Base-by-base conservation (phyloP, 2,888 invertebrate genomes). In the Diaprepes abbreviatus region DNA sequence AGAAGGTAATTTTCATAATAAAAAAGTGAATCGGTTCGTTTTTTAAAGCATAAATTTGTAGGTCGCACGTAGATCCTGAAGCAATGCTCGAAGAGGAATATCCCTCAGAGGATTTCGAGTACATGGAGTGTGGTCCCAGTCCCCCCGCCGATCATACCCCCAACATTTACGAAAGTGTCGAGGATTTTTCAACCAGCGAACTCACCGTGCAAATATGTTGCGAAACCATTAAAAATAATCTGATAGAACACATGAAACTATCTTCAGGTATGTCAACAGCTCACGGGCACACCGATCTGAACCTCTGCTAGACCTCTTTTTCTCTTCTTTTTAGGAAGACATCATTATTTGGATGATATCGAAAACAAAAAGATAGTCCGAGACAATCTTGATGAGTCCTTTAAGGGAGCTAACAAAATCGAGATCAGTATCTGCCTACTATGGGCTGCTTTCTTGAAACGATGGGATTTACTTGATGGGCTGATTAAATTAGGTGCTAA, bases 111-210 rank as follows among this genome's bases (percentile, higher is more conserved):
- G 91, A 91, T 83, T 66, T 64, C 16, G 69, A 69, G 31, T 92
- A 91, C 83, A 91, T 93, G 87, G 92, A 92, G 82, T 92, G 91
- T 77, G 93, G 93, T 66, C 91, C 91, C 36, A 92, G 93, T 14
- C 93, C 93, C 6, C 93, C 93, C 28, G 91, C 92, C 67, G 93
- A 93, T 83, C 92, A 92, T 83, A 92, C 92, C 45, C 91, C 92
- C 75, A 91, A 92, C 81, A 89, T 92, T 86, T 93, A 93, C 85
- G 93, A 93, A 81, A 93, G 91, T 84, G 92, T 92, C 79, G 91
- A 91, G 81, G 91, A 92, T 81, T 85, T 85, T 62, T 81, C 83
- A 14, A 90, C 90, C 50, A 89, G 89, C 74, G 87, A 89, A 74
- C 89, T 91, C 80, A 90, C 90, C 79, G 91, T 91, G 79, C 91